Evolutionary conservation across 2,888 invertebrate species (phyloP).

Genomic region (Ametastegia equiseti): DNA sequence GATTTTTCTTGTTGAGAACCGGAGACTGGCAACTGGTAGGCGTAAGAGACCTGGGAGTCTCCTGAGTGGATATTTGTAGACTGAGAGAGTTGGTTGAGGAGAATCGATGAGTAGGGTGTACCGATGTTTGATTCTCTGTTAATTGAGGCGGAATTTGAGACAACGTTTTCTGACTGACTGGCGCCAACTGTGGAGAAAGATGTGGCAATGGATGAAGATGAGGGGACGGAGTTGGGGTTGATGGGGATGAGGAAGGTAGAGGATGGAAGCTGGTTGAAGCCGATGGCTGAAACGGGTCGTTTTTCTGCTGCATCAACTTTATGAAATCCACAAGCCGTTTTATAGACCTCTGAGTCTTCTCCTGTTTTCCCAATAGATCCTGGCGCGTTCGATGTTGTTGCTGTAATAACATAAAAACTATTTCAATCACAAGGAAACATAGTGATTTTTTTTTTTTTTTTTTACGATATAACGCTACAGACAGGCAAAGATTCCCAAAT

Average conservation of each 20-base stretch:
- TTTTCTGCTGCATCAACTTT: slow-evolving; percentile 69
- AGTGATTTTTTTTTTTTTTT: neutral
- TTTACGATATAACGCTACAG: slow-evolving; percentile 8
- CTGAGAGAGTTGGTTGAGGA: slow-evolving; percentile 63
- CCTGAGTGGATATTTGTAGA: slow-evolving; percentile 61
- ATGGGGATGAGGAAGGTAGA: slow-evolving; percentile 73
- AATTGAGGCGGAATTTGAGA: slow-evolving; percentile 53
- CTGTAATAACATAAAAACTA: slow-evolving; percentile 55
- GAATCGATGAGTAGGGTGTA: slow-evolving; percentile 55
- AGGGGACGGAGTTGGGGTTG: slow-evolving; percentile 59
- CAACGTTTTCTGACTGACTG: slow-evolving; percentile 55
- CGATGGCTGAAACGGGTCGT: slow-evolving; percentile 61
- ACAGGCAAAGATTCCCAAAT: neutral
- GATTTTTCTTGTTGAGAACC: slow-evolving; percentile 60
- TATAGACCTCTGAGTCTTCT: slow-evolving; percentile 73
- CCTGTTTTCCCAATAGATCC: slow-evolving; percentile 72
- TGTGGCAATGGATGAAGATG: slow-evolving; percentile 42
- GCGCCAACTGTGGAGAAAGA: slow-evolving; percentile 50
- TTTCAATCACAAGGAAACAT: neutral
- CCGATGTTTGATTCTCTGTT: slow-evolving; percentile 14
- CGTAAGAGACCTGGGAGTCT: slow-evolving; percentile 61
- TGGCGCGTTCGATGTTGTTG: slow-evolving; percentile 71
- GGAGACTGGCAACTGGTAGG: slow-evolving; percentile 60
- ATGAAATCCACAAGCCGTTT: slow-evolving; percentile 73
- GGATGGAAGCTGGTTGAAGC: slow-evolving; percentile 68